Base-by-base conservation (phyloP, 2,888 invertebrate species). In the Orchesellides sinensis region DNA sequence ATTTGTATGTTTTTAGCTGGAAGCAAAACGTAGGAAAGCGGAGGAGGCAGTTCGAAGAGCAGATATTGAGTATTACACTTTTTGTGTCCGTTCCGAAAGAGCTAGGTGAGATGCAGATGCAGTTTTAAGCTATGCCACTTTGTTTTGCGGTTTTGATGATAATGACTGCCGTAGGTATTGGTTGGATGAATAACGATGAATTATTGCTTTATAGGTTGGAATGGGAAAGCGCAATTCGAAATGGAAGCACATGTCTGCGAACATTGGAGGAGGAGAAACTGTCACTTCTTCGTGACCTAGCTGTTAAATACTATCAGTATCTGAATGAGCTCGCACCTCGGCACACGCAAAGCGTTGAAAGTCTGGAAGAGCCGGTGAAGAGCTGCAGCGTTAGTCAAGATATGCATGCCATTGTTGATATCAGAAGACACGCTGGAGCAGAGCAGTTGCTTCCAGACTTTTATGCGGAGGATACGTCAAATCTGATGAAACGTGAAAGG, bases 371-470 rank as follows among this genome's bases (percentile, higher is more conserved):
- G 70, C 95, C 96, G 2, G 93, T 95, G 70, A 90, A 91, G 63
- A 90, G 90, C 63, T 92, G 93, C 84, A 92, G 92, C 89, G 91
- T 93, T 0, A 90, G 91, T 5, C 92, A 92, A 79, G 94, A 94
- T 89, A 93, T 95, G 29, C 94, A 94, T 89, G 93, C 90, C 25
- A 90, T 92, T n/a, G 90, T 91, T 10, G 89, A 94, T 8, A 92
- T 93, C 83, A 93, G 94, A 89, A 94, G 94, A 83, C 93, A 94
- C 75, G 92, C 94, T 75, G 93, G 94, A 17, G 93, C 93, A 10
- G 97, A 98, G 89, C 97, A 98, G 90, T 92, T 97, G 70, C 91
- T 98, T 84, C 96, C 98, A 0, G 97, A 98, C 91, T 97, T 97
- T 91, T 98, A 97, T 91, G 97, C 98, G 88, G 98, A 98, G 90